Percentiles rank a stretch among this genome's conserved stretches.
Conservation (phyloP, 2,888 invertebrate species). For the Zhengitettix transpicula region DNA sequence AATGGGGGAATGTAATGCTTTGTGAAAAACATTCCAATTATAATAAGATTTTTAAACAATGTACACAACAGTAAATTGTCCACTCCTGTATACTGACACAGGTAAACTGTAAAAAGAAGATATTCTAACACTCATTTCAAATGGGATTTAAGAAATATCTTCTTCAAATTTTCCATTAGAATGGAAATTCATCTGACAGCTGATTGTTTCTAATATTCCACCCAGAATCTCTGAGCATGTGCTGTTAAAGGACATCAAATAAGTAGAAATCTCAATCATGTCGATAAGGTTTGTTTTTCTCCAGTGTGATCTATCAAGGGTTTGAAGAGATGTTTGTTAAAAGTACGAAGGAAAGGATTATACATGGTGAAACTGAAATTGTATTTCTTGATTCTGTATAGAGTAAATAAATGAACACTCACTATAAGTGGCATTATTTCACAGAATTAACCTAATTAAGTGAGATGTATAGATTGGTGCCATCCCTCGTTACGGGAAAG, state of each 20-base stretch:
- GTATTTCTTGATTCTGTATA: too few species aligned
- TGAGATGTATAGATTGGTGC: not conserved
- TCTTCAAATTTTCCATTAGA: too few species aligned
- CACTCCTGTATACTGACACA: too few species aligned
- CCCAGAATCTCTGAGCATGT: constrained; percentile 10
- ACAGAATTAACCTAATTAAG: not conserved
- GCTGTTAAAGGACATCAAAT: not conserved
- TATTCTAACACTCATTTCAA: too few species aligned
- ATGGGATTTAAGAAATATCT: too few species aligned
- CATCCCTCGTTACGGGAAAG: not conserved
- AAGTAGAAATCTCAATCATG: not conserved
- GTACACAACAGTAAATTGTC: too few species aligned
- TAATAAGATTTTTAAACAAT: too few species aligned
- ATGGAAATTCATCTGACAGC: not conserved
- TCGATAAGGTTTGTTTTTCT: not conserved
- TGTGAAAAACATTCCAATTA: too few species aligned
- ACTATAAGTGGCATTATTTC: not conserved
- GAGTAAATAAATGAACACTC: too few species aligned
- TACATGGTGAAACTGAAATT: not conserved
- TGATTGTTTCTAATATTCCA: not conserved
- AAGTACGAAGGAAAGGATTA: not conserved
- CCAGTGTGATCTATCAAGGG: not conserved
- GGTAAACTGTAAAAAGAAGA: too few species aligned
- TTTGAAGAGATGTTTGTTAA: not conserved
- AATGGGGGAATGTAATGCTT: too few species aligned